Evolutionary conservation across 2,113 vertebrate genomes (phyloP).

Genomic region (Orientallactaga bullata): DNA sequence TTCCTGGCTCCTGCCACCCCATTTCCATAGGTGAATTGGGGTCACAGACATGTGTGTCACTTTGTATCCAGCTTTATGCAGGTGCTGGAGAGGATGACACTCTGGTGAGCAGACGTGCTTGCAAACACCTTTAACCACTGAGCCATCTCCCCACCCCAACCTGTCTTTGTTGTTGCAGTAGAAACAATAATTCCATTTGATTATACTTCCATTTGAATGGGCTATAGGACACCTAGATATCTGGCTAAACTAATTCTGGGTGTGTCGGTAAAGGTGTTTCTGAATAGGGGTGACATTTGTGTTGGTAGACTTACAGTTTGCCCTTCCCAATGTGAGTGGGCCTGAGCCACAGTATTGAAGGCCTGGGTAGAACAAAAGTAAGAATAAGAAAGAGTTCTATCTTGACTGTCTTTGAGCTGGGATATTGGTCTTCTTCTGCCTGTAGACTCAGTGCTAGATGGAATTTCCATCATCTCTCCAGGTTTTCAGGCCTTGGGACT

Average conservation of each 20-base stretch:
- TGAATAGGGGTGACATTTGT: background rate
- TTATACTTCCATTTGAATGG: background rate
- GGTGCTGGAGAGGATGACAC: too few species aligned
- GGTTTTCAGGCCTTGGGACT: background rate
- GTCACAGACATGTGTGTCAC: too few species aligned
- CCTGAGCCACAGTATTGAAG: background rate
- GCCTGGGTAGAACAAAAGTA: background rate
- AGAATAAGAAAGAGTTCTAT: background rate
- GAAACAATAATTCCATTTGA: background rate
- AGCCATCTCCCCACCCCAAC: too few species aligned
- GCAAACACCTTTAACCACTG: too few species aligned
- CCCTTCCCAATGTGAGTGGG: background rate
- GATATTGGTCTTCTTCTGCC: background rate
- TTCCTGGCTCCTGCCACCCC: too few species aligned
- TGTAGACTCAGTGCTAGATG: background rate
- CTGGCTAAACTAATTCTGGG: background rate
- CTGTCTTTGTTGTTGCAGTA: background rate
- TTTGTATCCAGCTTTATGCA: too few species aligned
- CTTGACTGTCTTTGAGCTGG: background rate
- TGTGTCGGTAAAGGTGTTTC: slow-evolving; percentile 19
- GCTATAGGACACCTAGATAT: background rate
- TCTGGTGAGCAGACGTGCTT: too few species aligned
- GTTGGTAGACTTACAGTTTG: background rate
- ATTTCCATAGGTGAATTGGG: too few species aligned
- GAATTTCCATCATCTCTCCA: background rate